These are phyloP conservation scores for Caenorhabditis parvicauda DNA, from an alignment of 2,888 invertebrate genomes.

Conservation along the genomic window DNA sequence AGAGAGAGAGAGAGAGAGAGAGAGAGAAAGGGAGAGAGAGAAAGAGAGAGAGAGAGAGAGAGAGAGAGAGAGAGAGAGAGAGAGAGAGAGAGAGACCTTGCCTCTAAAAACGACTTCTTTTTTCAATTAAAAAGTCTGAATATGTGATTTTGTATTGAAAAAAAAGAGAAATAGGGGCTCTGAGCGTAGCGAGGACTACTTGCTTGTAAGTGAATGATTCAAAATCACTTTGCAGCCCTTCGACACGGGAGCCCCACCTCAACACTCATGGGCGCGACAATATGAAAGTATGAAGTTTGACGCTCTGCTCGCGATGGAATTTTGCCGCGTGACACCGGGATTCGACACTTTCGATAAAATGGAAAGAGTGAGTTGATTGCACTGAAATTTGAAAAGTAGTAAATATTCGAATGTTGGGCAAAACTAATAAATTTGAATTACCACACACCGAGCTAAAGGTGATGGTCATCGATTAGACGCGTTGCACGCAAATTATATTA, in stretches of 20 bases:
- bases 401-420: no score
- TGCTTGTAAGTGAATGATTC: neutral
- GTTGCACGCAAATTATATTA: no score
- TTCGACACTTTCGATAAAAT: slow-evolving; percentile 20
- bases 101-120: neutral
- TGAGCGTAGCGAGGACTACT: no score
- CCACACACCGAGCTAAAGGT: no score
- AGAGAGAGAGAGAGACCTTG: neutral
- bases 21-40: no score
- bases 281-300: slow-evolving; percentile 34
- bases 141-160: neutral
- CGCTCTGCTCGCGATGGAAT: slow-evolving; percentile 36
- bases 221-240: slow-evolving; percentile 23
- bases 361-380: slow-evolving; percentile 13
- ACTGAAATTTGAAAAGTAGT: neutral
- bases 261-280: slow-evolving; percentile 29
- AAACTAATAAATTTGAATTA: no score
- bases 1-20: no score
- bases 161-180: neutral
- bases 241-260: slow-evolving; percentile 14
- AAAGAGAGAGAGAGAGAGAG: no score
- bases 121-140: neutral
- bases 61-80: no score
- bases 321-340: slow-evolving; percentile 33
- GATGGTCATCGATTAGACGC: no score